Percentiles rank a stretch among this genome's conserved stretches.
These are phyloP conservation scores for Cosmia pyralina DNA, from an alignment of 2,888 invertebrate genomes.

Conservation along the genomic window DNA sequence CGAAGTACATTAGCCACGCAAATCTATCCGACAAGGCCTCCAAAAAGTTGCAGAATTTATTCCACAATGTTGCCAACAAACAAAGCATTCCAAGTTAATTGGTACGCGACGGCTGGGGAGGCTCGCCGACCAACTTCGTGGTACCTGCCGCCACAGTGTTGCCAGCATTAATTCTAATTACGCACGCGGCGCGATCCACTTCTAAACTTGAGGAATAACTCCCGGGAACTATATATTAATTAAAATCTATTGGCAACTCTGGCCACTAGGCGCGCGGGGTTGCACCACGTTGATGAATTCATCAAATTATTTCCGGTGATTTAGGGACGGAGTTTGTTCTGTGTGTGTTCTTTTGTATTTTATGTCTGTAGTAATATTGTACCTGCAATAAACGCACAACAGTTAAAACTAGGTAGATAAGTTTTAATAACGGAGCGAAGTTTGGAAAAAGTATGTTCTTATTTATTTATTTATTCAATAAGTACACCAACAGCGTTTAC, in stretches of 20 bases:
- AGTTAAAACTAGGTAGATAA: neutral
- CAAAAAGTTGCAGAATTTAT: slow-evolving; percentile 61
- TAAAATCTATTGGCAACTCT: slow-evolving; percentile 74
- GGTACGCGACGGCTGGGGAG: slow-evolving; percentile 56
- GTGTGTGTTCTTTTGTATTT: slow-evolving; percentile 15
- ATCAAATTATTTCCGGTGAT: slow-evolving; percentile 54
- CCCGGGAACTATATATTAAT: slow-evolving; percentile 79
- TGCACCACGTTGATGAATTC: slow-evolving; percentile 54
- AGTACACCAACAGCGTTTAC: no score
- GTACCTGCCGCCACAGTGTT: slow-evolving; percentile 60
- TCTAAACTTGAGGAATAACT: slow-evolving; percentile 73
- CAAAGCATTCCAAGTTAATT: slow-evolving; percentile 60
- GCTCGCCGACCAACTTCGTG: slow-evolving; percentile 55
- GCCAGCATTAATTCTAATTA: slow-evolving; percentile 76
- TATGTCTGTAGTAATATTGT: neutral
- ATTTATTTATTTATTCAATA: no score
- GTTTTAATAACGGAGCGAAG: neutral
- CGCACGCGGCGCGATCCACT: slow-evolving; percentile 69
- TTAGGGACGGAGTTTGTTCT: slow-evolving; percentile 22
- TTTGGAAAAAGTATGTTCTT: neutral
- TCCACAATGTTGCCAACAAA: slow-evolving; percentile 59
- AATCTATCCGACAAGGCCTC: slow-evolving; percentile 47
- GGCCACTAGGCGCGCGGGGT: slow-evolving; percentile 46
- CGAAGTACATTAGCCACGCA: slow-evolving; percentile 50
- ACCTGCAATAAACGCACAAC: neutral